A percentile compares a stretch with the other conserved stretches of the same genome.
These are phyloP conservation scores for Pangasius macronema DNA, from an alignment of 2,797 vertebrate genomes.

Conservation along the genomic window DNA sequence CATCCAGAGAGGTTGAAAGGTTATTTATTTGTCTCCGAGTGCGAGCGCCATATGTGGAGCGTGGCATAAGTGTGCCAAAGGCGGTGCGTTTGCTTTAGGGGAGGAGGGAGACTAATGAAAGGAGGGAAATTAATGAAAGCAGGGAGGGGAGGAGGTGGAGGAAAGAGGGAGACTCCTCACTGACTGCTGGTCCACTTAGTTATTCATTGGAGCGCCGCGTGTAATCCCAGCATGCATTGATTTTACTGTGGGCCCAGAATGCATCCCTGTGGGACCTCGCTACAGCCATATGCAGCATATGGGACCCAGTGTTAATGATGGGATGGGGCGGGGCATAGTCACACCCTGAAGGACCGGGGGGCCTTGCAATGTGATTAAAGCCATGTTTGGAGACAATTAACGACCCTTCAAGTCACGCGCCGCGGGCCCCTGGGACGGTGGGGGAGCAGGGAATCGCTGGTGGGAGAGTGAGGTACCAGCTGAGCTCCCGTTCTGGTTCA, in stretches of 20 bases:
- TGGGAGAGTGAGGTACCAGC: slow-evolving; percentile 63
- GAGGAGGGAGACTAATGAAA: slow-evolving; percentile 53
- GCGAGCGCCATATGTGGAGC: slow-evolving; percentile 70
- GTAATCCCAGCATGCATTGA: slow-evolving; percentile 58
- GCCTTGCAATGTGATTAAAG: slow-evolving; percentile 93
- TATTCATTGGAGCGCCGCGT: slow-evolving; percentile 66
- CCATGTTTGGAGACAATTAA: slow-evolving; percentile 97
- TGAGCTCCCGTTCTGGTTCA: slow-evolving; percentile 74
- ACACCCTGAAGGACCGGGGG: slow-evolving; percentile 73
- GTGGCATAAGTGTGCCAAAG: slow-evolving; percentile 63
- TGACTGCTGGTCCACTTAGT: slow-evolving; percentile 58
- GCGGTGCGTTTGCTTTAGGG: slow-evolving; percentile 51
- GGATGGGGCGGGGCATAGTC: slow-evolving; percentile 72
- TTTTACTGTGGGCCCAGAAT: slow-evolving; percentile 53
- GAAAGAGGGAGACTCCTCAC: slow-evolving; percentile 28
- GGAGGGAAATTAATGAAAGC: slow-evolving; percentile 54
- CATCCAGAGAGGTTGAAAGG: slow-evolving; percentile 56
- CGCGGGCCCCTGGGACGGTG: slow-evolving; percentile 71
- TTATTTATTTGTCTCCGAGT: slow-evolving; percentile 69
- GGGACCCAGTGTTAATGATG: slow-evolving; percentile 89
- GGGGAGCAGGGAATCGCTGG: slow-evolving; percentile 55
- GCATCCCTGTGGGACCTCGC: slow-evolving; percentile 58
- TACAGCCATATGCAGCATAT: slow-evolving; percentile 87
- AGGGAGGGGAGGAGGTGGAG: slow-evolving; percentile 15
- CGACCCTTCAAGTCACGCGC: slow-evolving; percentile 76